Percentiles rank a stretch among this genome's conserved stretches.
phyloP scores from a whole-genome alignment of 2,797 vertebrate genomes.

The Microhierax caerulescens region DNA sequence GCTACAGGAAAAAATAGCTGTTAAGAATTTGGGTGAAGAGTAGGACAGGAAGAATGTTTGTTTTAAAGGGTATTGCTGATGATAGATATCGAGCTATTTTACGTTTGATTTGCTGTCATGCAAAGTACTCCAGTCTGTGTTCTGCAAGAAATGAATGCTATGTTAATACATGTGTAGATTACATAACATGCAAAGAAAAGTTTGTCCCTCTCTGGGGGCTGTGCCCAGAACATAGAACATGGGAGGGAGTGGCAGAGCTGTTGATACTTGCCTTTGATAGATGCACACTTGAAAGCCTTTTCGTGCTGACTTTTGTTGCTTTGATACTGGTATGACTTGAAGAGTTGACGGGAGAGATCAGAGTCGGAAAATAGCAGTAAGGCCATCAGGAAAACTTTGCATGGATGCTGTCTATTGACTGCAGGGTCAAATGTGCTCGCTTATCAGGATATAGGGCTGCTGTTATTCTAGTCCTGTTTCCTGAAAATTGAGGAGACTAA shows the following conservation, averaged over 20 bases:
- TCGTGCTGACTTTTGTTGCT: background rate
- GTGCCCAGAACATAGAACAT: background rate
- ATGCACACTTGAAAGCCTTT: background rate
- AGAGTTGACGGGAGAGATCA: background rate
- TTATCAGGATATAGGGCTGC: background rate
- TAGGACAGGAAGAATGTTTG: background rate
- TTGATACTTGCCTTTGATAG: constrained; percentile 47
- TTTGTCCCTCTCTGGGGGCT: background rate
- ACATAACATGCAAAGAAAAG: background rate
- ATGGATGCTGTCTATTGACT: background rate
- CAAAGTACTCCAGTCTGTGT: background rate
- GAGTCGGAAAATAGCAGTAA: background rate
- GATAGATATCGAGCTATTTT: background rate
- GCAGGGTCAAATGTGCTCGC: background rate
- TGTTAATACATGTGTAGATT: background rate
- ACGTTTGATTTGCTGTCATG: background rate
- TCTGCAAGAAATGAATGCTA: background rate
- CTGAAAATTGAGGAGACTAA: background rate
- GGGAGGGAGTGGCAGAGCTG: constrained; percentile 52
- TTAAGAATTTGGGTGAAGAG: background rate
- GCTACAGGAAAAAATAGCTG: background rate
- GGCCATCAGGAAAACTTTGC: background rate
- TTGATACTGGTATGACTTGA: background rate
- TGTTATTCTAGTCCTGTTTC: background rate
- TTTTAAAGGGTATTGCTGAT: background rate